Evolutionary conservation across 92 coral and sea anemone species (phyloP).

Genomic region (Epizoanthus ramosus): DNA sequence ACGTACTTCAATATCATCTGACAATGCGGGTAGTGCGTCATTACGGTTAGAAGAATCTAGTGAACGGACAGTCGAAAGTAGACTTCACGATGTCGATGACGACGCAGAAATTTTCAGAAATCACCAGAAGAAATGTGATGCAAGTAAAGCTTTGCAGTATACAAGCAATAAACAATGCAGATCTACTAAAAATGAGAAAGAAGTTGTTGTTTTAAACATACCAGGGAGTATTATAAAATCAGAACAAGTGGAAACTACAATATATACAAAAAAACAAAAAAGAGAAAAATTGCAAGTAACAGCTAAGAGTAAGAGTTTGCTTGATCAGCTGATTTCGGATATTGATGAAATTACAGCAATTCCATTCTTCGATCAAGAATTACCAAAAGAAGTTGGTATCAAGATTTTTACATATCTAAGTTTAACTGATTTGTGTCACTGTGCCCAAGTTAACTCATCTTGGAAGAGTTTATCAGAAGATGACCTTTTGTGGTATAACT

Average conservation of each 20-base stretch:
- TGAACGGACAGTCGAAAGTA: background rate
- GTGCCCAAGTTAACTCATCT: conserved; percentile 80
- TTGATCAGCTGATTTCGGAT: conserved; percentile 88
- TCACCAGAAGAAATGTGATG: no score
- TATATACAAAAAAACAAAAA: conserved; percentile 8
- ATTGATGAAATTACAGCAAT: conserved; percentile 85
- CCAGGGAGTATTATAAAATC: conserved; percentile 2
- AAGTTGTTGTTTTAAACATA: no score
- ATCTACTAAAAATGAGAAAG: background rate
- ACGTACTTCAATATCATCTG: background rate
- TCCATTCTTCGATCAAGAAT: conserved; percentile 87
- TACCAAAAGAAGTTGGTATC: conserved; percentile 89
- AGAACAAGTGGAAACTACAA: background rate
- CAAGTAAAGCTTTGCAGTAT: background rate
- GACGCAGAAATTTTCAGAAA: background rate
- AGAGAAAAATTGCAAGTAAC: background rate
- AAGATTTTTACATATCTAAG: conserved; percentile 71
- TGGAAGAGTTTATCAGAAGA: conserved; percentile 90
- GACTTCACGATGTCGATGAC: background rate
- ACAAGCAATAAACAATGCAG: background rate
- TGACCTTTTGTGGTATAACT: conserved; percentile 77
- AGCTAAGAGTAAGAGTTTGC: conserved; percentile 60
- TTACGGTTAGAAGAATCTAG: background rate
- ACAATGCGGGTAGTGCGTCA: background rate
- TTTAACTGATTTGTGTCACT: conserved; percentile 75